These are phyloP conservation scores for Paragorgia papillata DNA, from an alignment of 92 coral and sea anemone genomes.

Conservation along the genomic window DNA sequence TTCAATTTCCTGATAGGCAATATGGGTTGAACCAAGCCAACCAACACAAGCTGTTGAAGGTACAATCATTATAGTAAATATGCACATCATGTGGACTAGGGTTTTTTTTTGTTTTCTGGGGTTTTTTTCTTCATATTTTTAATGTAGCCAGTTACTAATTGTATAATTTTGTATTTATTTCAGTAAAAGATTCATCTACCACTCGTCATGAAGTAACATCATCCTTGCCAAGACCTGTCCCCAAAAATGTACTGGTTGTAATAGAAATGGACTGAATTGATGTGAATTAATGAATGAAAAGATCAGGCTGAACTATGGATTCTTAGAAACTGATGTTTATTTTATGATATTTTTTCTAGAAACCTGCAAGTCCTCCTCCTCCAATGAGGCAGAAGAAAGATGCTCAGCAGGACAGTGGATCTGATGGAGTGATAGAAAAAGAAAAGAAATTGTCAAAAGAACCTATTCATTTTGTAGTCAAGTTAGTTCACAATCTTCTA, in stretches of 20 bases:
- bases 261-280: too few species aligned
- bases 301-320: too few species aligned
- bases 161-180: too few species aligned
- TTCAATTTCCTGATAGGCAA: too few species aligned
- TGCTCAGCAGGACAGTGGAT: constrained; percentile 34
- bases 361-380: constrained; percentile 90
- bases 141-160: too few species aligned
- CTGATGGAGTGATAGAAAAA: constrained; percentile 52
- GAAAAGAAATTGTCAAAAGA: constrained; percentile 88
- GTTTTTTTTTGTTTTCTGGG: too few species aligned
- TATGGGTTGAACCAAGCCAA: constrained; percentile 9
- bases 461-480: constrained; percentile 95
- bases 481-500: constrained; percentile 55
- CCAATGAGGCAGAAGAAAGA: constrained; percentile 46
- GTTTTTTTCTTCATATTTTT: background rate
- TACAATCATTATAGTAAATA: too few species aligned
- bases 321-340: too few species aligned
- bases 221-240: constrained; percentile 36
- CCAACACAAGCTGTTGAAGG: too few species aligned
- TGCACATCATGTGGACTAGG: too few species aligned
- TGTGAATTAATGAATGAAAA: too few species aligned
- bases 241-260: constrained; percentile 23
- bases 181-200: background rate
- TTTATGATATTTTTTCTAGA: constrained; percentile 40
- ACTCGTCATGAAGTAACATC: background rate